These are phyloP conservation scores for Lates calcarifer DNA, from an alignment of 2,113 vertebrate genomes.

Conservation along the genomic window DNA sequence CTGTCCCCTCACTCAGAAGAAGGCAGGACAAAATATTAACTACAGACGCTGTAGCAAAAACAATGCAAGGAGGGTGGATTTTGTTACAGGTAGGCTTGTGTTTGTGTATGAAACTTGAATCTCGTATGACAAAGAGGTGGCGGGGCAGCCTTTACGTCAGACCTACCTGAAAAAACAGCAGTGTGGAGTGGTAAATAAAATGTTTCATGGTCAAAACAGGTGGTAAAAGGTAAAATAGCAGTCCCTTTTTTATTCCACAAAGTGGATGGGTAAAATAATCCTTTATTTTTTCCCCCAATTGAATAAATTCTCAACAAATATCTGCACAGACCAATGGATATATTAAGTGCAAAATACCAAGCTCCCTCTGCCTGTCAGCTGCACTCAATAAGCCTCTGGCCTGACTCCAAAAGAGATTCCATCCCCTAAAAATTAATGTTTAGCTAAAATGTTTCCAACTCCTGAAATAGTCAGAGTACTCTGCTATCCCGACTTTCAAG, in stretches of 20 bases:
- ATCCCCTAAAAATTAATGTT: constrained; percentile 39
- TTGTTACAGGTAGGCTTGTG: constrained; percentile 35
- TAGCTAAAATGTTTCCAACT: constrained; percentile 23
- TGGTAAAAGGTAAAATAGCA: background rate
- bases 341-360: background rate
- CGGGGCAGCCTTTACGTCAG: constrained; percentile 8
- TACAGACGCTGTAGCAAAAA: constrained; percentile 19
- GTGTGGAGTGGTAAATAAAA: background rate
- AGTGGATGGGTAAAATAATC: background rate
- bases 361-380: constrained; percentile 23
- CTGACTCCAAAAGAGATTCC: background rate
- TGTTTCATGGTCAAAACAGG: background rate
- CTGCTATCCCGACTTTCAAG: background rate
- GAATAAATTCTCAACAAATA: background rate
- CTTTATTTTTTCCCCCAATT: background rate
- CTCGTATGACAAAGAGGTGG: background rate
- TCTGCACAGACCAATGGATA: constrained; percentile 8
- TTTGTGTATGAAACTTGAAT: constrained; percentile 37
- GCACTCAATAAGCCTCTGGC: constrained; percentile 25
- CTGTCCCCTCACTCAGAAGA: background rate
- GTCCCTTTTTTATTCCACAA: background rate
- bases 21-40: constrained; percentile 32
- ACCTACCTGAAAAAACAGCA: constrained; percentile 10
- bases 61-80: constrained; percentile 37
- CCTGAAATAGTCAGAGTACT: background rate